Percentiles rank a stretch among this genome's conserved stretches.
phyloP scores from a whole-genome alignment of 1,140 invertebrate genomes.

The Periplaneta americana region DNA sequence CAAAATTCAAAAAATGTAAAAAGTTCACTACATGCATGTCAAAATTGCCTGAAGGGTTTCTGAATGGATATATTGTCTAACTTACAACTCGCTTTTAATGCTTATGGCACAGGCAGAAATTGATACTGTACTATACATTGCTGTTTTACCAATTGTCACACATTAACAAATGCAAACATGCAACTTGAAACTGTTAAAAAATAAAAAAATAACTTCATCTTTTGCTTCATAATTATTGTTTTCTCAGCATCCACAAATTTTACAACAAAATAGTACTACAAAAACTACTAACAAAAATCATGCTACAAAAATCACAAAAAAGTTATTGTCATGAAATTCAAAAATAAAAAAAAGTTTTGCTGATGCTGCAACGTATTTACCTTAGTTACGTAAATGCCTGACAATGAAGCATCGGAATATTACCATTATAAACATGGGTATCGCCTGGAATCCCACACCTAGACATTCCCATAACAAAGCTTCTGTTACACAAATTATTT shows the following conservation, averaged over 20 bases:
- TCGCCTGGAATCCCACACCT: constrained; percentile 14
- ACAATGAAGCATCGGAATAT: constrained; percentile 1
- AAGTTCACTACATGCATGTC: background rate
- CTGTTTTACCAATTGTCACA: constrained; percentile 16
- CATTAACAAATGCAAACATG: constrained; percentile 20
- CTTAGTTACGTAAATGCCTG: constrained; percentile 4
- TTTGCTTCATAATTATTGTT: constrained; percentile 4
- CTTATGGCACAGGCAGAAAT: constrained; percentile 15
- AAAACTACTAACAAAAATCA: constrained; percentile 20
- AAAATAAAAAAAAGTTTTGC: constrained; percentile 10
- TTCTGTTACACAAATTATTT: constrained; percentile 16
- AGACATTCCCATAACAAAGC: constrained; percentile 18
- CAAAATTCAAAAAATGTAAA: background rate
- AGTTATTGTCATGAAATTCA: background rate
- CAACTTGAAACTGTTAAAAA: constrained; percentile 14
- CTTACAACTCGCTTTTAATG: background rate
- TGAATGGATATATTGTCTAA: background rate
- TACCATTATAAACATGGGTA: constrained; percentile 2
- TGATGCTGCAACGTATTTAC: constrained; percentile 8
- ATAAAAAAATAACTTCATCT: constrained; percentile 5
- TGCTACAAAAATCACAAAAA: constrained; percentile 18
- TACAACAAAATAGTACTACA: constrained; percentile 17
- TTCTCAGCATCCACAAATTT: constrained; percentile 18
- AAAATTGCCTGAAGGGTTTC: background rate
- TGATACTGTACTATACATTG: constrained; percentile 16